A percentile compares a stretch with the other conserved stretches of the same genome.
Conservation (phyloP, 1,140 invertebrate genomes). For the Drosophila takahashii region DNA sequence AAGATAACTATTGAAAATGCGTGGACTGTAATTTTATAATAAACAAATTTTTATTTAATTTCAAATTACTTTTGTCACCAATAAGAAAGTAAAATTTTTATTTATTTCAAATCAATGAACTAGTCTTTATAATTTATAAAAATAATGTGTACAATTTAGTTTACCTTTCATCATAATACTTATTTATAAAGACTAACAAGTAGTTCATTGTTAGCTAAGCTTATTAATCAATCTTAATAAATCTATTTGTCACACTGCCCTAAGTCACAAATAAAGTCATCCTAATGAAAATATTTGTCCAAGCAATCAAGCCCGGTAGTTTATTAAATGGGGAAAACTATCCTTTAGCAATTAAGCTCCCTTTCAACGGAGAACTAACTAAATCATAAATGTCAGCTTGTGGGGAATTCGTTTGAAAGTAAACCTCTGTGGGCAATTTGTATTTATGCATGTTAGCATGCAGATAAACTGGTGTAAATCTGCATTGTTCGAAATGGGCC, state of each 20-base stretch:
- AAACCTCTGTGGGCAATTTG: conserved; percentile 12
- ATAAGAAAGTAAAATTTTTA: too few relatives aligned
- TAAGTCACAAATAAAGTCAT: not conserved
- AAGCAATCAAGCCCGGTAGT: not conserved
- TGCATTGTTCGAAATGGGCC: conserved; percentile 2
- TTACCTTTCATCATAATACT: not conserved
- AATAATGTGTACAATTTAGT: too few relatives aligned
- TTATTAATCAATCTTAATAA: not conserved
- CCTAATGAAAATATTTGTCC: not conserved
- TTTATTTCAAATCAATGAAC: too few relatives aligned
- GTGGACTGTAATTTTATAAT: too few relatives aligned
- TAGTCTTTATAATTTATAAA: too few relatives aligned
- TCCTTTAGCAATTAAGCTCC: not conserved
- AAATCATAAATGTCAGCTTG: conserved; percentile 1
- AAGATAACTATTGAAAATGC: too few relatives aligned
- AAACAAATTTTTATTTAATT: too few relatives aligned
- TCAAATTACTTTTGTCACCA: too few relatives aligned
- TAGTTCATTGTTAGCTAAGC: too few relatives aligned
- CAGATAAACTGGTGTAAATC: conserved; percentile 13
- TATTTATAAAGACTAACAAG: not conserved
- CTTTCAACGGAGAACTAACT: not conserved
- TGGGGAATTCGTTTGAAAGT: not conserved
- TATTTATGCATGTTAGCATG: conserved; percentile 4
- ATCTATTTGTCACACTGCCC: not conserved
- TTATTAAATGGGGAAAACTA: not conserved